These are phyloP conservation scores for Kryptolebias marmoratus DNA, from an alignment of 2,113 vertebrate species.

Conservation along the genomic window DNA sequence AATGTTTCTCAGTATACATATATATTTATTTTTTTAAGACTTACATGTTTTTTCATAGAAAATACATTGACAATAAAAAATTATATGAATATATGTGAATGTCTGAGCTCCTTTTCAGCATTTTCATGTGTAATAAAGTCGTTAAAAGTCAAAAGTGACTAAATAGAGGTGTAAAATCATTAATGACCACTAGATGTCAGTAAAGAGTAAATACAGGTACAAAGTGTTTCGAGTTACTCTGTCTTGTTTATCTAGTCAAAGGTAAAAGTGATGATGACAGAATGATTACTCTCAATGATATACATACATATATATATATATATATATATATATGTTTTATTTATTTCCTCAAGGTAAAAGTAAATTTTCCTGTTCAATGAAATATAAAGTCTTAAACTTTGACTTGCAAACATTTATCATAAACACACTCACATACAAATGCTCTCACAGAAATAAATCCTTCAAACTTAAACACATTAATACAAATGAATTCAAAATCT, in stretches of 20 bases:
- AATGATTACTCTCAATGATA: background rate
- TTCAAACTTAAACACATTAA: too few species aligned
- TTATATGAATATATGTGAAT: background rate
- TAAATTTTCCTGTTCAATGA: too few species aligned
- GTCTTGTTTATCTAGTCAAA: background rate
- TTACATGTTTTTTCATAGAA: background rate
- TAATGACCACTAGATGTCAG: slow-evolving; percentile 54
- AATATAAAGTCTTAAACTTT: too few species aligned
- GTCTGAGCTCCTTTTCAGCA: background rate
- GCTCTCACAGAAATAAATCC: too few species aligned
- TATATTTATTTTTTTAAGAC: too few species aligned
- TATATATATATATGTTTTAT: too few species aligned
- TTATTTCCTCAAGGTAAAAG: too few species aligned
- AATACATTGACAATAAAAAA: background rate
- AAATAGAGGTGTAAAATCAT: background rate
- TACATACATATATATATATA: too few species aligned
- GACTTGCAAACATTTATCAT: too few species aligned
- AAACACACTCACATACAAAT: too few species aligned
- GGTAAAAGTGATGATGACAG: background rate
- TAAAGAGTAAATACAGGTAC: background rate
- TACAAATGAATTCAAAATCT: too few species aligned
- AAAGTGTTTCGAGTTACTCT: background rate
- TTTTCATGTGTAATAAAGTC: background rate
- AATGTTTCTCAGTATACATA: too few species aligned
- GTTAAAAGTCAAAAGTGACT: background rate